A percentile compares a stretch with the other conserved stretches of the same genome.
These are phyloP conservation scores for Microtus obscurus DNA, from an alignment of 2,797 vertebrate species.

Conservation along the genomic window DNA sequence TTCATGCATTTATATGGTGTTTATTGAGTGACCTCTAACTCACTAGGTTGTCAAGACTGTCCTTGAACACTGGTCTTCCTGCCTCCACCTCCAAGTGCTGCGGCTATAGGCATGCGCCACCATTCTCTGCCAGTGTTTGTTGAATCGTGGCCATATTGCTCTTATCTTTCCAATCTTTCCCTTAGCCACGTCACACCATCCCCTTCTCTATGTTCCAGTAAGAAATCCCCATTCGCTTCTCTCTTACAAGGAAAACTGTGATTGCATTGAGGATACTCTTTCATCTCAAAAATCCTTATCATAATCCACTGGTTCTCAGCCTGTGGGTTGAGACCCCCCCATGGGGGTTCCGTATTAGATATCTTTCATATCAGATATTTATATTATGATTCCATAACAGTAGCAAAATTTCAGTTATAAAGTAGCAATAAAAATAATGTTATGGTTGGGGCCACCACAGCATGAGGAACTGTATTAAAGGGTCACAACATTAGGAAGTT, in stretches of 20 bases:
- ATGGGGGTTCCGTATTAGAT: neutral
- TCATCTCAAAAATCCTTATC: neutral
- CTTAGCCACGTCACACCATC: neutral
- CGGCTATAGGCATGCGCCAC: rapidly evolving
- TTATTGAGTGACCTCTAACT: neutral
- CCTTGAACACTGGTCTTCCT: neutral
- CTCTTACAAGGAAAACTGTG: neutral
- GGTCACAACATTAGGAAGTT: neutral
- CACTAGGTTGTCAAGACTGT: neutral
- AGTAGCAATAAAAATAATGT: neutral
- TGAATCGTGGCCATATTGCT: neutral
- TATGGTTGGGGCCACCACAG: too few species aligned
- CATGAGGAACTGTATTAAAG: too few species aligned
- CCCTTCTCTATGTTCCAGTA: neutral
- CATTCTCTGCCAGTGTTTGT: neutral
- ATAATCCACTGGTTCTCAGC: neutral
- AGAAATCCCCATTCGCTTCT: neutral
- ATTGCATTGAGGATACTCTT: neutral
- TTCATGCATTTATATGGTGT: too few species aligned
- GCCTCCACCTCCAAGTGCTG: neutral
- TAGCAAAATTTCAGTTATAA: neutral
- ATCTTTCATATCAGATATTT: neutral
- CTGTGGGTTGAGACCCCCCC: neutral
- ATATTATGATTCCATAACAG: neutral
- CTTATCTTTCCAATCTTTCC: neutral